Evolutionary conservation across 2,797 vertebrate species (phyloP).

Genomic region (Percopsis omiscomaycus): DNA sequence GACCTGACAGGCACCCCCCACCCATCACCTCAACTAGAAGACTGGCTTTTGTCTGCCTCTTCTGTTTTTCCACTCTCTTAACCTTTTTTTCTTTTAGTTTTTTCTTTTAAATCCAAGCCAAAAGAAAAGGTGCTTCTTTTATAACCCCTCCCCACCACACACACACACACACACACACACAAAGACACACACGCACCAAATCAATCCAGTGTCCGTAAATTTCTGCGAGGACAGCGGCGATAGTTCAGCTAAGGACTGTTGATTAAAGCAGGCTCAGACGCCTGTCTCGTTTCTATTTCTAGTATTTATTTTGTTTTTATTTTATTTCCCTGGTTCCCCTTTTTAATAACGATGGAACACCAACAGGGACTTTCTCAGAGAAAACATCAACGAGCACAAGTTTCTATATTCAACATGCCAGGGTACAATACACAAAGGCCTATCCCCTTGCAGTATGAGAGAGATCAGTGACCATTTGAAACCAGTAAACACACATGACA

Average conservation of each 20-base stretch:
- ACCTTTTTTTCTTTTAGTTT: constrained; percentile 27
- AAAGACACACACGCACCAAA: neutral
- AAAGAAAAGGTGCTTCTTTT: constrained; percentile 79
- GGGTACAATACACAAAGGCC: constrained; percentile 53
- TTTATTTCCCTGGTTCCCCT: constrained; percentile 4
- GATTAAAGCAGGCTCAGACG: neutral
- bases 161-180: constrained; percentile 5
- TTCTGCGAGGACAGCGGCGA: constrained; percentile 42
- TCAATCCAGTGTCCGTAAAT: constrained; percentile 25
- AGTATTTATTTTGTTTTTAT: constrained; percentile 14
- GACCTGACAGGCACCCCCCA: neutral
- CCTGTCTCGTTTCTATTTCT: neutral
- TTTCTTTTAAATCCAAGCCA: constrained; percentile 66
- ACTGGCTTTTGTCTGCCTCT: constrained; percentile 54
- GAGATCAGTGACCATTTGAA: constrained; percentile 35
- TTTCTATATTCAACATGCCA: constrained; percentile 48
- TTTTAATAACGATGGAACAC: constrained; percentile 2
- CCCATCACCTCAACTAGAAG: constrained; percentile 32
- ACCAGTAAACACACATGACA: constrained; percentile 15
- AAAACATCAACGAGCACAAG: constrained; percentile 52
- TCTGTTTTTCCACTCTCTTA: constrained; percentile 55
- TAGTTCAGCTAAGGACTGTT: constrained; percentile 28
- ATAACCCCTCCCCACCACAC: constrained; percentile 35
- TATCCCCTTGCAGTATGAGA: constrained; percentile 33
- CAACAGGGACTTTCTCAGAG: constrained; percentile 7